Evolutionary conservation across 2,113 vertebrate genomes (phyloP), one percentile per base, ranked within the genome.

Genomic region (Argyrosomus japonicus): DNA sequence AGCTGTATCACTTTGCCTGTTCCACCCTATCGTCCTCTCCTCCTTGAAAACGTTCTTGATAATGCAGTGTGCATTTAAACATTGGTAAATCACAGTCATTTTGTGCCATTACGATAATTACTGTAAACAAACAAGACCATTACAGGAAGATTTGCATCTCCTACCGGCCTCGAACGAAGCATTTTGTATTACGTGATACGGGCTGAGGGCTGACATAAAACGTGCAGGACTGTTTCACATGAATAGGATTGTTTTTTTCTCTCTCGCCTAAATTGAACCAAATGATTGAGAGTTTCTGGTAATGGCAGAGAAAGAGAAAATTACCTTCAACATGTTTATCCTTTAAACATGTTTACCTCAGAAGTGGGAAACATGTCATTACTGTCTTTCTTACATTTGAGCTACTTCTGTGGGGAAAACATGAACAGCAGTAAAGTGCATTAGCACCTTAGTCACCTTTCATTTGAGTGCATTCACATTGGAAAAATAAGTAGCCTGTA

Each of bases 101-200:
- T 84, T 54, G 21, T 51, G 13, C 67, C 70, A 88, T 92, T 89
- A 85, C 12, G 5, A 71, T 88, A 88, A 90, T 89, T 86, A 86
- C 75, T 15, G 48, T 67, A 83, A 89, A 92, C 85, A 92, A 89
- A 87, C 85, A 71, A 61, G 45, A 70, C 73, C 77, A 86, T 92
- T 92, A 89, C 68, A 13, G 68, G 67, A 77, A 88, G 81, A 90
- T 90, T 79, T 85, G 76, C 72, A 71, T 86, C 70, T 76, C 67
- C 29, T 50, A 17, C 27, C 19, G 27, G 65, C 61, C 56, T 77
- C 73, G 23, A 40, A 43, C 0, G 1, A 48, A 68, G 69, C 60
- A 18, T 58, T 72, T 40, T 68, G 60, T 45, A 48, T 47, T 51
- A 21, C 14, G 13, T 27, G 81, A 32, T 43, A 12, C n/a, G 1